These are phyloP conservation scores for Acrobasis consociella DNA, from an alignment of 2,888 invertebrate genomes.

Conservation along the genomic window DNA sequence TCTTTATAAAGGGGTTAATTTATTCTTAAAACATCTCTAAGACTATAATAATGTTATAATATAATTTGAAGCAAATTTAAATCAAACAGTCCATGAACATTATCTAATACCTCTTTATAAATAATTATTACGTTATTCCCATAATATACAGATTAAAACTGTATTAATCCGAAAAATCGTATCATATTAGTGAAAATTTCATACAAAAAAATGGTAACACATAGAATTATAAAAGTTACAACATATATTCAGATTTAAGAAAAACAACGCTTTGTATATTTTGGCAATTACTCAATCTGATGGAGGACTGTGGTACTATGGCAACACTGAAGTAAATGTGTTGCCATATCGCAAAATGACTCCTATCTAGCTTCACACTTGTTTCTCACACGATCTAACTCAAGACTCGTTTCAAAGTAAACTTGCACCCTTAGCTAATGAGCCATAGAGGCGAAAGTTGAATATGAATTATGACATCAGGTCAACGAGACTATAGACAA, in stretches of 20 bases:
- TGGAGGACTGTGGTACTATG: constrained; percentile 42
- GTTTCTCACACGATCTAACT: not conserved
- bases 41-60: not conserved
- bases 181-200: not conserved
- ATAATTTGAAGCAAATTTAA: constrained; percentile 1
- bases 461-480: not conserved
- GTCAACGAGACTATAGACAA: too few relatives aligned
- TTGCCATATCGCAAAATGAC: constrained; percentile 8
- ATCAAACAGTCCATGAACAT: constrained; percentile 2
- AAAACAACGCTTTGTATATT: constrained; percentile 14
- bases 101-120: too few relatives aligned
- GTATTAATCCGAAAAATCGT: too few relatives aligned
- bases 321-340: constrained; percentile 25
- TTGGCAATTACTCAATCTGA: constrained; percentile 37
- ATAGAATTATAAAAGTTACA: too few relatives aligned
- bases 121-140: not conserved
- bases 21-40: not conserved
- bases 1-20: not conserved
- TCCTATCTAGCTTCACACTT: not conserved
- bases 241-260: not conserved
- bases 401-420: not conserved
- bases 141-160: too few relatives aligned
- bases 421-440: not conserved
- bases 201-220: not conserved
- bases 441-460: not conserved